Conservation (phyloP, 2,113 vertebrate genomes). For the Alexandromys fortis region DNA sequence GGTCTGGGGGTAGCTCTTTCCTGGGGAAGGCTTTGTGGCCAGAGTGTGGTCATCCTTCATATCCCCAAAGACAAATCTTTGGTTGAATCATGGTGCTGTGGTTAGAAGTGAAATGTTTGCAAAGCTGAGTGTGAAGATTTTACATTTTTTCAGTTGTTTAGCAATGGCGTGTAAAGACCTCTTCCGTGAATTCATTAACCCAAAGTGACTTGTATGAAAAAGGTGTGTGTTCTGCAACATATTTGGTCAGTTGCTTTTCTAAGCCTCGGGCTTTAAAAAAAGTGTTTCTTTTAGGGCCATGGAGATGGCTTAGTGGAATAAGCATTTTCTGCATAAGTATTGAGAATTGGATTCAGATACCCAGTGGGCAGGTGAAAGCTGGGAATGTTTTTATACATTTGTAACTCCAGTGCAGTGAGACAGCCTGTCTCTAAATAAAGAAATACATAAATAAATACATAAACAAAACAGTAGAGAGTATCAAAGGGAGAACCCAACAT, state of each 20-base stretch:
- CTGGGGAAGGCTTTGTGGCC: neutral
- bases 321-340: neutral
- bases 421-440: neutral
- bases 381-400: too few relatives aligned
- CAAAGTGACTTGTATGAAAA: slow-evolving; percentile 3
- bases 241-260: neutral
- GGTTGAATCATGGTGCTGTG: neutral
- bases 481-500: neutral
- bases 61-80: neutral
- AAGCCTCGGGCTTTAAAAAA: neutral
- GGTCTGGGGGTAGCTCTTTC: neutral
- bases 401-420: neutral
- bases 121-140: neutral
- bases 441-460: neutral
- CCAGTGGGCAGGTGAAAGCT: neutral
- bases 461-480: neutral
- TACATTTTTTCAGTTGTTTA: neutral
- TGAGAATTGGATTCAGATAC: neutral
- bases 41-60: neutral
- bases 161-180: neutral
- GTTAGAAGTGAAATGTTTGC: neutral
- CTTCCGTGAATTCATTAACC: neutral
- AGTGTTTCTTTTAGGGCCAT: neutral
- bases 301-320: neutral
- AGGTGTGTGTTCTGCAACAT: neutral